phyloP scores from a whole-genome alignment of 30 jellyfish, hydroid and myxozoan genomes.

The Aurelia sp. region DNA sequence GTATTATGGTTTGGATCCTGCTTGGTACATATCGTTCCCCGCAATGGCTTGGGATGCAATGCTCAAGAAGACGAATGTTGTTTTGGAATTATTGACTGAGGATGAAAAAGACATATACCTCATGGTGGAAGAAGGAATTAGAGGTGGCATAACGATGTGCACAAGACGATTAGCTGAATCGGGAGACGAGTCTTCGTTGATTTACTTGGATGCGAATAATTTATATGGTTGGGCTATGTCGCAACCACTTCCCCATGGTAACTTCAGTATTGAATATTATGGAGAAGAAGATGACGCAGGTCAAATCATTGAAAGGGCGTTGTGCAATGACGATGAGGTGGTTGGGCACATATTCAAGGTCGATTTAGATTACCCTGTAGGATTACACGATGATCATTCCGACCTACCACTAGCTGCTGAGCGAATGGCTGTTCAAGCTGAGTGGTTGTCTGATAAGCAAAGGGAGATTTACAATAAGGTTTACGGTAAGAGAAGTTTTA shows the following conservation, averaged over 20 bases:
- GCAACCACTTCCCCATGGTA: background rate
- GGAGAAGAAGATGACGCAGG: background rate
- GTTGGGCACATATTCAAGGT: conserved; percentile 20
- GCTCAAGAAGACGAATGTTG: background rate
- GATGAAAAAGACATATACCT: background rate
- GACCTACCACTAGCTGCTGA: conserved; percentile 14
- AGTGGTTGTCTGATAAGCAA: background rate
- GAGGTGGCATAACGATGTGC: conserved; percentile 1
- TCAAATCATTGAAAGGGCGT: background rate
- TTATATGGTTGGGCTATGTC: conserved; percentile 1
- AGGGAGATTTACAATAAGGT: background rate
- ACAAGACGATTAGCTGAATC: background rate
- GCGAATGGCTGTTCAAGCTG: background rate
- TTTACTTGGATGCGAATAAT: background rate
- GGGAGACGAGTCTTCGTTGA: background rate
- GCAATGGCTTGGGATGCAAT: conserved; percentile 47
- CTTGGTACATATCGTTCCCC: conserved; percentile 43
- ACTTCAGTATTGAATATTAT: background rate
- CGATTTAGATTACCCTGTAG: conserved; percentile 5
- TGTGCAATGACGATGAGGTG: background rate
- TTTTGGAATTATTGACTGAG: background rate
- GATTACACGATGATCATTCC: background rate
- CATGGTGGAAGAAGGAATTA: background rate
- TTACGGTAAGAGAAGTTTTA: background rate
- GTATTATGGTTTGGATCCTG: conserved; percentile 50